These are phyloP conservation scores for Ia io DNA, from an alignment of 2,113 vertebrate species.

Conservation along the genomic window DNA sequence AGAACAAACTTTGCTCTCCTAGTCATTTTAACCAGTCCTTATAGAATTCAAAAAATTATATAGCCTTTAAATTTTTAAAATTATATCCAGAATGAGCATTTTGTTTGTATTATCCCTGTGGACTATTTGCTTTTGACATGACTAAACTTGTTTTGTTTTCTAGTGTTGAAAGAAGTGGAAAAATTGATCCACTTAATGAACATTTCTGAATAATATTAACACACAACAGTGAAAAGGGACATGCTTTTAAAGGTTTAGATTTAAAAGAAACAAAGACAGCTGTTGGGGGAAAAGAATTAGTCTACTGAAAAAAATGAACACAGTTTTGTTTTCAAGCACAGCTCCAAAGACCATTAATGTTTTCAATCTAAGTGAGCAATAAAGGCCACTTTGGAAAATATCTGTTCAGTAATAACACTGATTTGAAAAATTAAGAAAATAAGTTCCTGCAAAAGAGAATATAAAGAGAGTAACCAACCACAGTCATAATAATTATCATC, in stretches of 20 bases:
- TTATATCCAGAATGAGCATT: constrained; percentile 56
- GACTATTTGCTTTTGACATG: constrained; percentile 63
- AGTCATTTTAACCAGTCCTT: neutral
- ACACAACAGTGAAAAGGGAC: constrained; percentile 66
- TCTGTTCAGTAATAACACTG: neutral
- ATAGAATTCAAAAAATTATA: constrained; percentile 44
- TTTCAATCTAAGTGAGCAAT: constrained; percentile 40
- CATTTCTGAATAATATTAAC: constrained; percentile 71
- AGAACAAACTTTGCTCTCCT: constrained; percentile 17
- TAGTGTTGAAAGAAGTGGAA: constrained; percentile 69
- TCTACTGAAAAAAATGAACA: constrained; percentile 35
- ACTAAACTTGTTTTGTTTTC: constrained; percentile 74
- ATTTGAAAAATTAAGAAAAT: constrained; percentile 41
- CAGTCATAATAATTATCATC: neutral
- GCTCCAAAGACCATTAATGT: constrained; percentile 38
- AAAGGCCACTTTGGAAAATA: constrained; percentile 44
- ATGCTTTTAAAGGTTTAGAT: constrained; percentile 51
- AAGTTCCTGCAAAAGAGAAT: neutral
- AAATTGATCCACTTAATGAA: constrained; percentile 73
- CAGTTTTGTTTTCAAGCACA: constrained; percentile 50
- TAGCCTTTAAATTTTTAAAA: constrained; percentile 48
- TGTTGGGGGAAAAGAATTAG: neutral
- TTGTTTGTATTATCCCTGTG: constrained; percentile 29
- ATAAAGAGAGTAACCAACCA: neutral
- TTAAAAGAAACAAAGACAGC: constrained; percentile 64